phyloP scores from a whole-genome alignment of 2,797 vertebrate genomes.

The Borostomias antarcticus region DNA sequence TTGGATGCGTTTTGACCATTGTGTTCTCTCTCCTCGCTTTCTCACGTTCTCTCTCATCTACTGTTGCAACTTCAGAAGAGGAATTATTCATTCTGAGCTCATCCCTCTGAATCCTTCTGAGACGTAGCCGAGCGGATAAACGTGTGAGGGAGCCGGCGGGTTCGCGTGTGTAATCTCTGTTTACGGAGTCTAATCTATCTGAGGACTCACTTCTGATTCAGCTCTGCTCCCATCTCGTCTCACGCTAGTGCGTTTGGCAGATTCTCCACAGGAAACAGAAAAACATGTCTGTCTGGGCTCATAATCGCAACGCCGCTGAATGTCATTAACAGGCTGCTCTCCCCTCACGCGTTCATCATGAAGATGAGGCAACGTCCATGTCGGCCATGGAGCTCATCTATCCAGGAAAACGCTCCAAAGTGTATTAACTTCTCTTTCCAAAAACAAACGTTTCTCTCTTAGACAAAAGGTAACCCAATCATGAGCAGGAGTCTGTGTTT shows the following conservation, averaged over 20 bases:
- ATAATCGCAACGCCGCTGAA: constrained; percentile 50
- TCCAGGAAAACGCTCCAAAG: background rate
- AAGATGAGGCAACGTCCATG: constrained; percentile 38
- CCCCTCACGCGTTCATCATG: constrained; percentile 56
- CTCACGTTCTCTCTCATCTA: background rate
- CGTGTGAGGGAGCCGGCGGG: constrained; percentile 26
- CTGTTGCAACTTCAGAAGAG: constrained; percentile 41
- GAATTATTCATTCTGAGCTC: constrained; percentile 33
- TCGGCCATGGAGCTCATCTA: background rate
- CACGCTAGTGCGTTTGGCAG: constrained; percentile 28
- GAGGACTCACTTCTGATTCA: constrained; percentile 27
- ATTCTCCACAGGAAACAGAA: constrained; percentile 53
- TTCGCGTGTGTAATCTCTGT: constrained; percentile 32
- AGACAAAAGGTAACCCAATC: background rate
- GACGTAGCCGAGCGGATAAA: constrained; percentile 37
- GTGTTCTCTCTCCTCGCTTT: constrained; percentile 7
- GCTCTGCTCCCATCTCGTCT: constrained; percentile 23
- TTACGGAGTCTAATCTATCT: constrained; percentile 35
- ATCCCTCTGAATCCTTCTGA: constrained; percentile 45
- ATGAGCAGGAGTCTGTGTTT: background rate
- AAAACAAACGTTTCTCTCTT: background rate
- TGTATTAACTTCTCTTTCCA: background rate
- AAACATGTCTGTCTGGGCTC: constrained; percentile 35
- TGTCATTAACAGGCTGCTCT: constrained; percentile 44
- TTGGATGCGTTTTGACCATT: background rate